A percentile compares a stretch with the other conserved stretches of the same genome.
Conservation (phyloP, 2,797 vertebrate species). For the Tympanoctomys barrerae region DNA sequence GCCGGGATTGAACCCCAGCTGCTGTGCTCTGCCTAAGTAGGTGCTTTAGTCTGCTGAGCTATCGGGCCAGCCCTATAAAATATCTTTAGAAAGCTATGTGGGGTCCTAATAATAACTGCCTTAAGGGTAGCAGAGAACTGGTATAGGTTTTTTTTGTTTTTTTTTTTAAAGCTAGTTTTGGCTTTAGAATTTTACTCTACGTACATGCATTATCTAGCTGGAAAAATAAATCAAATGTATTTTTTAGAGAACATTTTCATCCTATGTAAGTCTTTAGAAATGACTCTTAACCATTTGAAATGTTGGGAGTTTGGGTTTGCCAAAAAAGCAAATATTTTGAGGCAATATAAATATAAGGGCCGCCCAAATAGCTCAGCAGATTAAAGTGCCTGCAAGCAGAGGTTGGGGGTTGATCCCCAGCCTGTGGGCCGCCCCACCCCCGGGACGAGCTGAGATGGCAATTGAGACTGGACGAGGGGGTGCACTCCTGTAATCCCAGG, state of each 20-base stretch:
- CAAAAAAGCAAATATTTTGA: slow-evolving; percentile 15
- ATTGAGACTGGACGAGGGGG: too few species aligned
- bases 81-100: not conserved
- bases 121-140: not conserved
- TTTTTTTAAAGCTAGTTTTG: not conserved
- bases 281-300: slow-evolving; percentile 47
- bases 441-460: too few species aligned
- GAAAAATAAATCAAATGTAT: slow-evolving; percentile 1
- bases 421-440: too few species aligned
- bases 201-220: not conserved
- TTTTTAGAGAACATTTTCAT: slow-evolving; percentile 53
- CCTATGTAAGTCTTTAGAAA: not conserved
- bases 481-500: too few species aligned
- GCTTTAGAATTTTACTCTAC: slow-evolving; percentile 57
- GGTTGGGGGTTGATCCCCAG: too few species aligned
- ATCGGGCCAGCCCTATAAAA: not conserved
- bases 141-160: not conserved
- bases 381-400: too few species aligned
- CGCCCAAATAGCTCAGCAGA: too few species aligned
- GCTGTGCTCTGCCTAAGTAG: too few species aligned
- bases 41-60: too few species aligned
- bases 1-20: too few species aligned
- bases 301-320: not conserved
- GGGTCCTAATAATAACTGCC: not conserved
- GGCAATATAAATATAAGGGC: not conserved